A percentile compares a stretch with the other conserved stretches of the same genome.
These are phyloP conservation scores for Psittacula derbiana DNA, from an alignment of 2,797 vertebrate species.

Conservation along the genomic window DNA sequence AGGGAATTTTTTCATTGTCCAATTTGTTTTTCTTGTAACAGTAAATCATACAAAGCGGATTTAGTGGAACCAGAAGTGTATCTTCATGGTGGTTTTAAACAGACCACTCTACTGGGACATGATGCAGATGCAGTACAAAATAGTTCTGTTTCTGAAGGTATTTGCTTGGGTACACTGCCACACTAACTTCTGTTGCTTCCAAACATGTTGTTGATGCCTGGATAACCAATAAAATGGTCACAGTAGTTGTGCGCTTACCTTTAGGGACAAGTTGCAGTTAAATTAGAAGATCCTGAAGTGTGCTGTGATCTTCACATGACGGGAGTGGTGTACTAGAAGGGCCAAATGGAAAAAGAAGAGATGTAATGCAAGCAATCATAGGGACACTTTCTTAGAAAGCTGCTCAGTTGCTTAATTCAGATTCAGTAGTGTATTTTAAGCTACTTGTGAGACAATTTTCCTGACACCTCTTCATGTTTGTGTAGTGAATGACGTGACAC, in stretches of 20 bases:
- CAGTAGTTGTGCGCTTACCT: not conserved
- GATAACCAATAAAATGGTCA: not conserved
- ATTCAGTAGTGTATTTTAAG: not conserved
- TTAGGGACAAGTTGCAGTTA: not conserved
- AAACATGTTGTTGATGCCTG: not conserved
- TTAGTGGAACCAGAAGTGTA: not conserved
- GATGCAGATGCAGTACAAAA: not conserved
- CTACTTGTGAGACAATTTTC: not conserved
- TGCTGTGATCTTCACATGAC: not conserved
- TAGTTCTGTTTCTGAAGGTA: not conserved
- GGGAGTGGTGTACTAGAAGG: not conserved
- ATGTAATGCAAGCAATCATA: not conserved
- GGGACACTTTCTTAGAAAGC: not conserved
- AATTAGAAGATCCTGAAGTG: not conserved
- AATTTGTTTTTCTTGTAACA: not conserved
- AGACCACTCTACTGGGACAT: rapidly evolving
- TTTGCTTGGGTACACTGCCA: not conserved
- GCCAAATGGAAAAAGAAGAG: not conserved
- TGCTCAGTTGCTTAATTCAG: not conserved
- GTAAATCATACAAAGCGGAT: not conserved
- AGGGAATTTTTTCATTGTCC: not conserved
- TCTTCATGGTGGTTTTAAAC: not conserved
- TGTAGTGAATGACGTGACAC: not conserved
- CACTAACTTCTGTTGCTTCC: not conserved
- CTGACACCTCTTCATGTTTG: not conserved